Evolutionary conservation across 2,113 vertebrate genomes (phyloP), one percentile per base, ranked within the genome.

Genomic region (Tonatia bakeri): DNA sequence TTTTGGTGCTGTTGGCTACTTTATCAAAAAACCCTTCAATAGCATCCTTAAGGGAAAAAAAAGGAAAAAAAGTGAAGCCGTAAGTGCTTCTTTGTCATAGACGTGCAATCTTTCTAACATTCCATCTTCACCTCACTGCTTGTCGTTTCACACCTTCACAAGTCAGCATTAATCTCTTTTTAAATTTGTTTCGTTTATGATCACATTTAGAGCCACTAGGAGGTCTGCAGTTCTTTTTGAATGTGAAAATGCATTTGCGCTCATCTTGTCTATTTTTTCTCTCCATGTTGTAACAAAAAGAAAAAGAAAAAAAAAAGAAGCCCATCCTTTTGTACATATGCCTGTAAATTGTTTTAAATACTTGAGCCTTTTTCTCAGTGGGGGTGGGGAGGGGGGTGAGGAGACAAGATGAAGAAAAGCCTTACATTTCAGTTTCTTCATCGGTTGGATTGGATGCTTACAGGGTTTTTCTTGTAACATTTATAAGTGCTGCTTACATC

Each of bases 311-410:
- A 97, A 95, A 94, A 89, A 97, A 98, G 98, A 98, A 97, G 98
- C 98, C 99, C 98, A 98, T 97, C 96, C 99, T 99, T 99, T 99
- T 99, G 99, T 99, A 99, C 98, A 99, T 99, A 99, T 97, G 99
- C 99, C 99, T 99, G 99, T 99, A 99, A 99, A 99, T 99, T 99
- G 99, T 99, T 99, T 99, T 99, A 99, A 99, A 99, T 99, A 99
- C 99, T 99, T 99, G 99, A 99, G 99, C 99, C 99, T 99, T 99
- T 97, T 99, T 99, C 99, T 99, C 87, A 98, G 96, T 91, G 98
- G 98, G 98, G 98, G 98, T 33, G 96, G 97, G 97, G 95, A 98
- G 98, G 98, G 97, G 69, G 98, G 98, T 67, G 93, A 98, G 98
- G 98, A 99, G 98, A 99, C 98, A 98, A 98, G 99, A 99, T 99